A percentile compares a stretch with the other conserved stretches of the same genome.
phyloP scores from a whole-genome alignment of 2,797 vertebrate genomes.

The Darevskia mixta region DNA sequence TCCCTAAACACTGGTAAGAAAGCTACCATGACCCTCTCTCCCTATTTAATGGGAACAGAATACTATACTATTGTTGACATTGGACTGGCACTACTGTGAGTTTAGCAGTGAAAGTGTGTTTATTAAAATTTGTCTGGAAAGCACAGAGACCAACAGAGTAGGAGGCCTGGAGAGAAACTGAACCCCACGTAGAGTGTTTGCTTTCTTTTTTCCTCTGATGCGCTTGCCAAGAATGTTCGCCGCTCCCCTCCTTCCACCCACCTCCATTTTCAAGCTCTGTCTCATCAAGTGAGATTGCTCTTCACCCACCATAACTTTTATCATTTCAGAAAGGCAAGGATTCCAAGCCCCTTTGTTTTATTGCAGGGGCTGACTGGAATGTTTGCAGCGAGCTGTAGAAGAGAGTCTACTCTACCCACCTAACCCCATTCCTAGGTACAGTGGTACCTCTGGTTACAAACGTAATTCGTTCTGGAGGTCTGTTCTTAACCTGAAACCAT shows the following conservation, averaged over 20 bases:
- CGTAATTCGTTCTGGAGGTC: too few species aligned
- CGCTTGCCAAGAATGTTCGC: conserved; percentile 13
- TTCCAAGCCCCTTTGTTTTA: background rate
- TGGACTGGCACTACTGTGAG: background rate
- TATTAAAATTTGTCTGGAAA: conserved; percentile 9
- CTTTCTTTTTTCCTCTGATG: conserved; percentile 1
- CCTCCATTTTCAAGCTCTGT: background rate
- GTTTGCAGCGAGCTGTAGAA: too few species aligned
- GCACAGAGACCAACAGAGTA: background rate
- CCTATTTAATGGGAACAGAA: background rate
- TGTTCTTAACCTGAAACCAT: too few species aligned
- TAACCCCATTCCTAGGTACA: background rate
- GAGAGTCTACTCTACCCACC: background rate
- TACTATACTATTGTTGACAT: conserved; percentile 2
- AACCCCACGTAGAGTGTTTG: background rate
- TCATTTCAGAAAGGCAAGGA: background rate
- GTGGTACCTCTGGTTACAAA: too few species aligned
- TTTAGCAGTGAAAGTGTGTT: background rate
- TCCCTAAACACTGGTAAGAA: background rate
- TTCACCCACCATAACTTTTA: background rate
- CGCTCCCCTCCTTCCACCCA: conserved; percentile 12
- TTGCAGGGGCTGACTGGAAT: background rate
- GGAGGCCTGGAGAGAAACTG: background rate
- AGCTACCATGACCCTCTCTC: background rate
- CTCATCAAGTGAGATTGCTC: background rate